Conservation (phyloP, 2,113 vertebrate species). For the Catharus fuscescens region DNA sequence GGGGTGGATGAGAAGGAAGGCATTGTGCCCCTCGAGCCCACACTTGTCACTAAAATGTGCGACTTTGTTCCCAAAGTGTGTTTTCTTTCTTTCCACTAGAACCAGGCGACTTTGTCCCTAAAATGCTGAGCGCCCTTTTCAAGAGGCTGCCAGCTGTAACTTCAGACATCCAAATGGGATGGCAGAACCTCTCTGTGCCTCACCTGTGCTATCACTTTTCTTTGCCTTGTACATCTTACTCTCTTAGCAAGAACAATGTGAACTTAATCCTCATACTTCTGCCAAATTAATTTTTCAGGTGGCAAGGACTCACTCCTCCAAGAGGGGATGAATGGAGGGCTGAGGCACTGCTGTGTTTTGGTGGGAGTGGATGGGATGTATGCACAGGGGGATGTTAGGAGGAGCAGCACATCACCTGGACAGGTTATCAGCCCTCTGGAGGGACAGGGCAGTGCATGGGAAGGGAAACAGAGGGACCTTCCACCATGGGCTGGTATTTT, state of each 20-base stretch:
- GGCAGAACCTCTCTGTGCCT: neutral
- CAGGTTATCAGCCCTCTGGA: neutral
- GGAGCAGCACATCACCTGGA: neutral
- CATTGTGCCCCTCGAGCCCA: neutral
- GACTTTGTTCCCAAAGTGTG: neutral
- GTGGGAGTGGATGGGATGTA: neutral
- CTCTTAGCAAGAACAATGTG: neutral
- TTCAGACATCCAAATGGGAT: neutral
- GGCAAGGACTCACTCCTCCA: neutral
- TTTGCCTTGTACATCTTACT: neutral
- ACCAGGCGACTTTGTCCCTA: neutral
- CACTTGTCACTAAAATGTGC: neutral
- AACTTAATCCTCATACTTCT: neutral
- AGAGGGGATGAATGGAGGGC: neutral
- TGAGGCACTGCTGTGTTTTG: fast-evolving
- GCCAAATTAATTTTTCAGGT: neutral
- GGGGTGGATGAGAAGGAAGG: neutral
- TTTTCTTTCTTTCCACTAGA: neutral
- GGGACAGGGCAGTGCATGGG: neutral
- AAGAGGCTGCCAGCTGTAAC: neutral
- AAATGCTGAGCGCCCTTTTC: neutral
- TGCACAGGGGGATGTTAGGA: neutral
- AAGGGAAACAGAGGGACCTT: neutral
- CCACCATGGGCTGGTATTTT: neutral
- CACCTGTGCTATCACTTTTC: fast-evolving